phyloP scores from a whole-genome alignment of 2,797 vertebrate genomes.

The Danionella dracula region DNA sequence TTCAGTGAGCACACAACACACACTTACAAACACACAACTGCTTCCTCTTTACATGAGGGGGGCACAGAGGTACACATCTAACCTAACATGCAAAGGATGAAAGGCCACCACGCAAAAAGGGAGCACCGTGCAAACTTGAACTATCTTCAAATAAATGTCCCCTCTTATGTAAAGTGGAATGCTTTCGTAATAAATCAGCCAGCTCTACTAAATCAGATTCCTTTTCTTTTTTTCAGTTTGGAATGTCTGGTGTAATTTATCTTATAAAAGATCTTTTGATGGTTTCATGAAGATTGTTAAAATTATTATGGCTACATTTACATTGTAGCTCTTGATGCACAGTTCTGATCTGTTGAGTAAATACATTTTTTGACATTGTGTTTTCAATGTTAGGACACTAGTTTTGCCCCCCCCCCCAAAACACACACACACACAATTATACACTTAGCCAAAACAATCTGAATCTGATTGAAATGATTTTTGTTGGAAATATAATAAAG shows the following conservation, averaged over 20 bases:
- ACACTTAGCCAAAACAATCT: too few species aligned
- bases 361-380: too few species aligned
- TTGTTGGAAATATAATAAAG: too few species aligned
- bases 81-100: slow-evolving; percentile 35
- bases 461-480: too few species aligned
- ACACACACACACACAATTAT: too few species aligned
- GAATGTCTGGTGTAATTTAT: background rate
- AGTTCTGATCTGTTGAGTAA: too few species aligned
- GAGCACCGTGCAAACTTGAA: slow-evolving; percentile 21
- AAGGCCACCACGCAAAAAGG: slow-evolving; percentile 2
- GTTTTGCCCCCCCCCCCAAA: too few species aligned
- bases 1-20: slow-evolving; percentile 35
- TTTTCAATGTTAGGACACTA: too few species aligned
- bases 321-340: too few species aligned
- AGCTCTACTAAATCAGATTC: slow-evolving; percentile 7
- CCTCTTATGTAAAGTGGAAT: slow-evolving; percentile 38
- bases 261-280: background rate
- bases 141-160: background rate
- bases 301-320: too few species aligned
- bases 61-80: slow-evolving; percentile 3
- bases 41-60: slow-evolving; percentile 38
- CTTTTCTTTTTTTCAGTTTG: background rate
- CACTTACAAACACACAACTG: background rate
- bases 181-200: too few species aligned
- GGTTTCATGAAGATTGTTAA: background rate